Evolutionary conservation across 2,888 invertebrate genomes (phyloP).

Genomic region (Machimus rusticus): DNA sequence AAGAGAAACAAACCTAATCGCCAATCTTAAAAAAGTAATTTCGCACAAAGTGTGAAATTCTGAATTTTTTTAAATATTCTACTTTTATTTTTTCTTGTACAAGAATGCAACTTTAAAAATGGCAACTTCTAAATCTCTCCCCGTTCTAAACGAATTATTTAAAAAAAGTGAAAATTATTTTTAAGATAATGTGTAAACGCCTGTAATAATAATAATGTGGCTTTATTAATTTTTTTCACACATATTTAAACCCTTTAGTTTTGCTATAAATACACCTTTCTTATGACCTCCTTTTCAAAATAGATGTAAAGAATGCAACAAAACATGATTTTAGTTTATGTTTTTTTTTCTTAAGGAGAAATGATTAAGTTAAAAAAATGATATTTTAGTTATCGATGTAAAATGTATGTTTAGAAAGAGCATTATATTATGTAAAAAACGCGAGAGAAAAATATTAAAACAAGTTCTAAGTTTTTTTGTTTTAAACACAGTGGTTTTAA

Average conservation of each 20-base stretch:
- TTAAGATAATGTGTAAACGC: not conserved
- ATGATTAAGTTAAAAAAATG: not conserved
- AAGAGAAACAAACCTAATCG: not conserved
- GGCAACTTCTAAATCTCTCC: not conserved
- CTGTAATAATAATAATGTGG: not conserved
- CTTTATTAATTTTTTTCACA: not conserved
- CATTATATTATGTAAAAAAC: constrained; percentile 3
- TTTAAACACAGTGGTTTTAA: constrained; percentile 5
- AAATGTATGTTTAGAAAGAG: not conserved
- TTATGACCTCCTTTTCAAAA: not conserved
- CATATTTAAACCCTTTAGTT: not conserved
- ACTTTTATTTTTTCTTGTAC: not conserved
- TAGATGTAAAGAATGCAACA: constrained; percentile 28
- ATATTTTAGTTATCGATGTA: constrained; percentile 17
- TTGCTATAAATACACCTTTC: not conserved
- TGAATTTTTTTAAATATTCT: not conserved
- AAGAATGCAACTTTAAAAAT: not conserved
- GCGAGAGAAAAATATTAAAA: constrained; percentile 27
- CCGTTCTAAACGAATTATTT: not conserved
- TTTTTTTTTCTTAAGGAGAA: not conserved
- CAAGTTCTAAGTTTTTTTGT: constrained; percentile 29
- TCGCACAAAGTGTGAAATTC: not conserved
- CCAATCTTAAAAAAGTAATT: not conserved
- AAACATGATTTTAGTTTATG: constrained; percentile 11
- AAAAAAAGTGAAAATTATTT: not conserved